Base-by-base conservation (phyloP, 1,140 invertebrate genomes). In the Drosophila biarmipes region DNA sequence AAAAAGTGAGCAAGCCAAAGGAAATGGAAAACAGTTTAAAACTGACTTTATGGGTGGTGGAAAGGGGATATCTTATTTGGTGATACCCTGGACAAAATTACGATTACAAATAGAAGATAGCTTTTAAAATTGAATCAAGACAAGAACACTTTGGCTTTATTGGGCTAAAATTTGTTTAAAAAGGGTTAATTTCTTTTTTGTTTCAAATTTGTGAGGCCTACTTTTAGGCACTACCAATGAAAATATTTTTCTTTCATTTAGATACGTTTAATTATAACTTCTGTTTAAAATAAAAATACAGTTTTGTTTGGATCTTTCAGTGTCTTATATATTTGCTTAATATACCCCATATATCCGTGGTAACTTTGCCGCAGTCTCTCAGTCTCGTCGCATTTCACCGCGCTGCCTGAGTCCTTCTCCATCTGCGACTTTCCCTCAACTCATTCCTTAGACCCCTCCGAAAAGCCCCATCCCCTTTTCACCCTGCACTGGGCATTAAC, bases 291-390 rank as follows among this genome's bases (percentile, higher is more conserved):
- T 37, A 14, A 14, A 37, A 34, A 0, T 37, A 14, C 14, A 2
- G 4, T 14, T 35, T 5, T 4, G 1, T 2, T 14, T 3, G 0
- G 0, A 5, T 17, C 17, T 17, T 8, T 17, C 14, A 35, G 8
- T 34, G 35, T 53, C 38, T 29, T 15, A 56, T 52, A 10, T 40
- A 5, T 34, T 42, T 24, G 54, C 15, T 27, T 29, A 38, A 56
- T 29, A 69, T 56, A 34, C 40, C 24, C 40, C 1, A n/a, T n/a
- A 27, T 0, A 24, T 68, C n/a, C 4, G 17, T 6, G 40, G 34
- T 37, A 66, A 64, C 40, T 75, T 74, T 75, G 71, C 72, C 72
- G 72, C 72, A 75, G 72, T 74, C 72, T 74, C 71, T 75, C 59
- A 74, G 75, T 76, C 62, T 76, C 14, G 15, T 11, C 45, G 58